A percentile compares a stretch with the other conserved stretches of the same genome.
Conservation (phyloP, 2,113 vertebrate genomes). For the Ibidorhyncha struthersii region DNA sequence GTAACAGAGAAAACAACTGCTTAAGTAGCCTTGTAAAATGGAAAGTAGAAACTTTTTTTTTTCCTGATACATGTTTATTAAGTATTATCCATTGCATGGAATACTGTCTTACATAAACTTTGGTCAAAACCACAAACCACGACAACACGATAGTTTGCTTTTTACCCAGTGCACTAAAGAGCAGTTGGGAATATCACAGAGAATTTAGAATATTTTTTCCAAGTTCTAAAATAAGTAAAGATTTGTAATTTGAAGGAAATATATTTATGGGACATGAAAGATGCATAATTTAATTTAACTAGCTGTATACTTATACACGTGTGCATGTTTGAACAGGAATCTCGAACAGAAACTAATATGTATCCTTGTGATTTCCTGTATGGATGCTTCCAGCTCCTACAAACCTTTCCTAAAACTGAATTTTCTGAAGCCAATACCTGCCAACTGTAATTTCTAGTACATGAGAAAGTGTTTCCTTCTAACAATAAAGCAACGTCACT, state of each 20-base stretch:
- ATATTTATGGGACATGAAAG: not conserved
- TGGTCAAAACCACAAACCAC: not conserved
- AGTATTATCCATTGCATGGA: not conserved
- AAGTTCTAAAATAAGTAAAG: not conserved
- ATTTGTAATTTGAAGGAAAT: not conserved
- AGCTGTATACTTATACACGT: not conserved
- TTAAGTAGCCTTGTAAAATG: not conserved
- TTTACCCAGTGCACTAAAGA: not conserved
- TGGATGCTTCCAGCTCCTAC: not conserved
- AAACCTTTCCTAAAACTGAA: not conserved
- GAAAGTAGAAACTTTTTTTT: not conserved
- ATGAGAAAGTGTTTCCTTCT: not conserved
- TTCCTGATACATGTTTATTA: not conserved
- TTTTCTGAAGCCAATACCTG: not conserved
- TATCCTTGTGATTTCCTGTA: not conserved
- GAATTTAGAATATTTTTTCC: not conserved
- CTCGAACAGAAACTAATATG: not conserved
- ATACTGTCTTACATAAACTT: not conserved
- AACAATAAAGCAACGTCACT: not conserved
- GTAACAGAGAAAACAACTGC: not conserved
- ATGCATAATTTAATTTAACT: not conserved
- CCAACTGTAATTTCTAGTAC: not conserved
- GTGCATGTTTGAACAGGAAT: not conserved
- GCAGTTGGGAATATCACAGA: not conserved
- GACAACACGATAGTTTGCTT: not conserved